phyloP scores from a whole-genome alignment of 2,797 vertebrate genomes.

The Morus bassanus region DNA sequence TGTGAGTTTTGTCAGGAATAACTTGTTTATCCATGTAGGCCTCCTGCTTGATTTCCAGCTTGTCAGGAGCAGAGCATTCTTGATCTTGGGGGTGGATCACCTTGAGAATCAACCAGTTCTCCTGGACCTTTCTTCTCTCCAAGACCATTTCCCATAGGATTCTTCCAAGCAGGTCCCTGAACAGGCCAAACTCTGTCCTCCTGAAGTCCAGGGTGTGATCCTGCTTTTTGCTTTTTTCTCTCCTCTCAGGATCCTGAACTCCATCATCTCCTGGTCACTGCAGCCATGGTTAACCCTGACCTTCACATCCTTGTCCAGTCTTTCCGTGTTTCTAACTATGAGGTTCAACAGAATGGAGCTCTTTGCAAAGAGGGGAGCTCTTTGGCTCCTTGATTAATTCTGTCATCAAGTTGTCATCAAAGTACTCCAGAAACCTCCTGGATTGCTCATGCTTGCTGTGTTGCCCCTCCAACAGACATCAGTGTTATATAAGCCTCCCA shows the following conservation, averaged over 20 bases:
- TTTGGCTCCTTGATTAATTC: background rate
- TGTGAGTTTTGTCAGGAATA: background rate
- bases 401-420: background rate
- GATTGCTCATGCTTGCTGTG: background rate
- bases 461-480: background rate
- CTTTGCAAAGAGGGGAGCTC: background rate
- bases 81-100: background rate
- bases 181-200: background rate
- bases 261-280: background rate
- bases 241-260: background rate
- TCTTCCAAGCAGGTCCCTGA: background rate
- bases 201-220: background rate
- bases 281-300: background rate
- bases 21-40: background rate
- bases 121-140: background rate
- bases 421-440: background rate
- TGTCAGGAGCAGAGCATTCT: background rate
- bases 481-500: background rate
- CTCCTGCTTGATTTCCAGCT: background rate
- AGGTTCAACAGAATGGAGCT: background rate
- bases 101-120: background rate
- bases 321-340: background rate
- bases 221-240: background rate
- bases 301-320: background rate
- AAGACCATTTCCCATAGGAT: background rate